Base-by-base conservation (phyloP, 2,888 invertebrate species). In the Odontocolon sp. region DNA sequence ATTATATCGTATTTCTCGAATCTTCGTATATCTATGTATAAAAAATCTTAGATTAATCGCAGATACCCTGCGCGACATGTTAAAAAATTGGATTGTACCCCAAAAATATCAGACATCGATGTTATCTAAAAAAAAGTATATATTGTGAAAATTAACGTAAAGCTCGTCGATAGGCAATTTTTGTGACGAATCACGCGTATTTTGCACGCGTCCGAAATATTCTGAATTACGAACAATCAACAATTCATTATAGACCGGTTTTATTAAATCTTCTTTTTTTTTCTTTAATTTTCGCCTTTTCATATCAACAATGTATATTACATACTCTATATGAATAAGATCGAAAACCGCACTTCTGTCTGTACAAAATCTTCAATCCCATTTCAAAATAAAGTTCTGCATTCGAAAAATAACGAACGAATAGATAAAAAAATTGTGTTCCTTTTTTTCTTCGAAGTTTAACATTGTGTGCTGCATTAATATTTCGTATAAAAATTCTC, bases 251-350 rank as follows among this genome's bases (percentile, higher is more conserved):
- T 70, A 75, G 50, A 59, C 38, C 56, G 57, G 59, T 66, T 45
- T 64, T 63, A 31, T 50, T 31, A 18, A 26, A 40, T 45, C 31
- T 40, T 33, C 6, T 47, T 47, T 16, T 42, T 56, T 66, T 52
- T 52, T 67, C 23, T 38, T 66, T 11, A 40, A 50, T 63, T 47
- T 47, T 38, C 45, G 14, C 9, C 6, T 56, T 40, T 31, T 40
- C 14, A 38, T 70, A 61, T 61, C 42, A 61, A 64, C 56, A 68
- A 57, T 72, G 63, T 72, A 77, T 64, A 72, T 69, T 72, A 72
- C 72, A 77, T 68, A 77, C 72, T 72, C 68, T 72, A 77, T 59
- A 72, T 42, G 56, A 71, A 59, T 71, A 68, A 77, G 54, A 66
- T 78, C 54, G 40, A 69, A 70, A 78, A 64, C 56, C 45, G 66